Conservation (phyloP, 2,113 vertebrate species). For the Balaeniceps rex region DNA sequence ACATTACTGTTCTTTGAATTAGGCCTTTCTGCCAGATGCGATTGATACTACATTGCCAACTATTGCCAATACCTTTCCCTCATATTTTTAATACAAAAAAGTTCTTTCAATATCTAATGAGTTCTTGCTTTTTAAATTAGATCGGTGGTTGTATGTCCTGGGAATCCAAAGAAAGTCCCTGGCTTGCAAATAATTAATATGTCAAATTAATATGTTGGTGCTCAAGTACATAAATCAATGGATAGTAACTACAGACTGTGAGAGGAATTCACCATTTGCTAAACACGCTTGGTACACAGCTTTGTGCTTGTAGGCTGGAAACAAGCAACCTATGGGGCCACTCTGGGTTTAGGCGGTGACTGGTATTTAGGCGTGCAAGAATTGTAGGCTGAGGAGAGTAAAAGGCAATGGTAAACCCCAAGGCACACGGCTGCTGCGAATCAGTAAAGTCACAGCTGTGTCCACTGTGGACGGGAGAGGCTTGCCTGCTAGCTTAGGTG, state of each 20-base stretch:
- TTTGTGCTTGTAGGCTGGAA: not conserved
- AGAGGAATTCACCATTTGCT: not conserved
- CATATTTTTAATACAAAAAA: not conserved
- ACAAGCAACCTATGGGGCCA: not conserved
- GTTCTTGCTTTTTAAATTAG: not conserved
- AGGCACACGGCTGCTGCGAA: not conserved
- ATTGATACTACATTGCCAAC: not conserved
- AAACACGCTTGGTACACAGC: not conserved
- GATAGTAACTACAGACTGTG: not conserved
- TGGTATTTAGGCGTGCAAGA: not conserved
- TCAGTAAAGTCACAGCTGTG: not conserved
- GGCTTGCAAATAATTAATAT: not conserved
- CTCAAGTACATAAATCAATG: not conserved
- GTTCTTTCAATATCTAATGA: not conserved
- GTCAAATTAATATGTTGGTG: not conserved
- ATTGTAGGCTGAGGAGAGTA: not conserved
- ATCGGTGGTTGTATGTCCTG: not conserved
- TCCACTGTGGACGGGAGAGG: not conserved
- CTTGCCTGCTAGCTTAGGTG: not conserved
- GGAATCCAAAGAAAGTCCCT: not conserved
- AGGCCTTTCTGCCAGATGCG: not conserved
- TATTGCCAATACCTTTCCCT: not conserved
- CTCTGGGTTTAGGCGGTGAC: not conserved
- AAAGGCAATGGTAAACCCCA: not conserved
- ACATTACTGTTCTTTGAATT: slow-evolving; percentile 24